Base-by-base conservation (phyloP, 2,113 vertebrate species). In the Upupa epops region DNA sequence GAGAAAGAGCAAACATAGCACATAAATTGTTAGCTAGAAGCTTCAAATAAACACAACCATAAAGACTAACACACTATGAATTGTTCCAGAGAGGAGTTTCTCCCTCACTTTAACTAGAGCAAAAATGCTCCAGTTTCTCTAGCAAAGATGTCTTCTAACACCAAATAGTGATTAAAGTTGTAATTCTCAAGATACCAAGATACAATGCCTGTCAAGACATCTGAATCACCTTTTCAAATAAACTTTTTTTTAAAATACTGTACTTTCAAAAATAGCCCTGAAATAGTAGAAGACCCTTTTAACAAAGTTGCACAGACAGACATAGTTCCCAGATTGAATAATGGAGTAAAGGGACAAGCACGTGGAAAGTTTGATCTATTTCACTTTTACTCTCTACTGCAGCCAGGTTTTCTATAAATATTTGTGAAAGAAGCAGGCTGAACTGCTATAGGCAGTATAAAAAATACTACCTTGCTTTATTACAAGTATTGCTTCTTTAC, bases 271-370 rank as follows among this genome's bases (percentile, higher is more conserved):
- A 86, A 75, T 19, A 73, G 52, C 55, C 54, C 71, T 73, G 66
- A 83, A 90, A 89, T n/a, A 88, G 56, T 31, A 86, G 52, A 91
- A 77, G 16, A 26, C 22, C 64, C 56, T 83, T 73, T 69, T 71
- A 90, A 64, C 72, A 40, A 78, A 90, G 78, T 88, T 88, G 45
- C 36, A 76, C 64, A 84, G 90, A 83, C 64, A 71, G 72, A 83
- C 83, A 80, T 91, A 95, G 71, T 88, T 96, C 92, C 55, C 91
- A 85, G 92, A 72, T 37, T 92, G 91, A 95, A 73, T 86, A 96
- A 94, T 91, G 86, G 88, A 94, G 92, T 76, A 64, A 74, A 95
- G 81, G 56, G 90, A 82, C 42, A 86, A 95, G 90, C 83, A 96
- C 84, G 81, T 93, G 84, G 73, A 90, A 96, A 94, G 94, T 92